A percentile compares a stretch with the other conserved stretches of the same genome.
Evolutionary conservation across 2,113 vertebrate genomes (phyloP).

Genomic region (Lichenostomus cassidix): DNA sequence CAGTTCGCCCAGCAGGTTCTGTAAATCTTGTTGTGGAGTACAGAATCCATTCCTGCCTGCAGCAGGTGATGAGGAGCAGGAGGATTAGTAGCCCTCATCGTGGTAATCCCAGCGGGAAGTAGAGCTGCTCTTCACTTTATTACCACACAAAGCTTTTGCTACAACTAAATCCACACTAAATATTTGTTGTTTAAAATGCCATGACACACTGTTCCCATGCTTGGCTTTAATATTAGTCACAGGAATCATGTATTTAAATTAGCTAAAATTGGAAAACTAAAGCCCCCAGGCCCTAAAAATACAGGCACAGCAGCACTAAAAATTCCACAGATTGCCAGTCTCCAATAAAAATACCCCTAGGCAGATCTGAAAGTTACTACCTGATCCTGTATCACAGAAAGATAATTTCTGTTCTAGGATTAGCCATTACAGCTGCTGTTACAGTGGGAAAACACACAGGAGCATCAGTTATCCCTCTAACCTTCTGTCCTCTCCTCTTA

Average conservation of each 20-base stretch:
- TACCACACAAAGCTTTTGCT: background rate
- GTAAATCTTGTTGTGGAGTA: background rate
- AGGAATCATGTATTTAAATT: background rate
- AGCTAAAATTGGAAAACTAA: conserved; percentile 12
- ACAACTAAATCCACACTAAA: background rate
- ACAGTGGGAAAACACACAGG: background rate
- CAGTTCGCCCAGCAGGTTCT: background rate
- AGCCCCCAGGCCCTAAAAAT: background rate
- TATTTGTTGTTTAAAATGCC: conserved; percentile 4
- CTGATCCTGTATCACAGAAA: background rate
- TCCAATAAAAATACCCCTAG: background rate
- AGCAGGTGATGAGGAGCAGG: background rate
- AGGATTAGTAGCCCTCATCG: conserved; percentile 16
- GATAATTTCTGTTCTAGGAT: background rate
- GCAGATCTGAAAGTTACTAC: background rate
- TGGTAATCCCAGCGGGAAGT: conserved; percentile 2
- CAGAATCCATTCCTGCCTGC: background rate
- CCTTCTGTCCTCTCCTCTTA: background rate
- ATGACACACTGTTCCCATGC: background rate
- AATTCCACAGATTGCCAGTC: background rate
- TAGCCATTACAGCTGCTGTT: background rate
- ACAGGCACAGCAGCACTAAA: background rate
- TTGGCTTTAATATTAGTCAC: background rate
- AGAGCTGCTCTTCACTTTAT: background rate
- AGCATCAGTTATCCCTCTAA: background rate